Conservation (phyloP, 2,797 vertebrate species). For the Botia almorhae region DNA sequence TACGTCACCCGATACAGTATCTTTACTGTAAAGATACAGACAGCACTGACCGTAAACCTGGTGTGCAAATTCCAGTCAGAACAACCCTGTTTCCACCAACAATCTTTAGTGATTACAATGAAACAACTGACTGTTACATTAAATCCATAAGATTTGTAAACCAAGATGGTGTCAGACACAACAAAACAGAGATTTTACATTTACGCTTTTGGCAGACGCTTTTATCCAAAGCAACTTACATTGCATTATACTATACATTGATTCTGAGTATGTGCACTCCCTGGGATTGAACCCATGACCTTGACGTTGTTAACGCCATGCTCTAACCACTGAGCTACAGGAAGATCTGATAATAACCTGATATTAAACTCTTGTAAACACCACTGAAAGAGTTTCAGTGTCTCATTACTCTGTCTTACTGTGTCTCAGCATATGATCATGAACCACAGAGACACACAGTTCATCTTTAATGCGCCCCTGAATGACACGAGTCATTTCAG, state of each 20-base stretch:
- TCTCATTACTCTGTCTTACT: not conserved
- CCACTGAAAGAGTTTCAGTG: not conserved
- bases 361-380: not conserved
- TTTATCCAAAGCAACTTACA: no score
- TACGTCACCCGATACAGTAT: not conserved
- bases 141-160: no score
- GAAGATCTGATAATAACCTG: no score
- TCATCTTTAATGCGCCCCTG: constrained; percentile 5
- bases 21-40: not conserved
- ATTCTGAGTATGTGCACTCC: not conserved
- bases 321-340: no score
- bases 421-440: not conserved
- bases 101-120: no score
- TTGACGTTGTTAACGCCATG: no score
- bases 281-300: no score
- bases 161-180: no score
- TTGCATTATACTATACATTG: no score
- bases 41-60: not conserved
- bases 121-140: not conserved
- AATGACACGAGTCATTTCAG: constrained; percentile 21
- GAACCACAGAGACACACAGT: not conserved
- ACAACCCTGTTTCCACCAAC: not conserved
- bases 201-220: no score
- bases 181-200: no score
- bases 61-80: not conserved